Evolutionary conservation across 92 coral and sea anemone genomes (phyloP).

Genomic region (Palythoa caribaeorum): DNA sequence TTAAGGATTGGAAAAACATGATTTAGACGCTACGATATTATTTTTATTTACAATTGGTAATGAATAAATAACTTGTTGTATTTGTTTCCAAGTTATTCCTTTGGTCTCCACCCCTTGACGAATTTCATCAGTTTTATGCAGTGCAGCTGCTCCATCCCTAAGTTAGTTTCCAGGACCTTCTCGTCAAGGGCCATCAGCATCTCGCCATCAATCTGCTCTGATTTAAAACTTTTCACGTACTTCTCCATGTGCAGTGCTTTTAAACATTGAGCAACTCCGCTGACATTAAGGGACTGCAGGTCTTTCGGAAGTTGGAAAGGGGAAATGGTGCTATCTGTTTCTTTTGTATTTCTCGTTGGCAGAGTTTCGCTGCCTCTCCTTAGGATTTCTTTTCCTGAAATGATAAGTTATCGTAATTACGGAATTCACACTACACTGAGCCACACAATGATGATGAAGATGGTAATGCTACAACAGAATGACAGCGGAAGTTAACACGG

Average conservation of each 20-base stretch:
- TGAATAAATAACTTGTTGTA: no score
- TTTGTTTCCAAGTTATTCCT: constrained; percentile 1
- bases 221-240: constrained; percentile 49
- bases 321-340: background rate
- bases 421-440: no score
- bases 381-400: background rate
- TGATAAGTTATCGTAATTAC: no score
- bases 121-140: constrained; percentile 57
- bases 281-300: constrained; percentile 13
- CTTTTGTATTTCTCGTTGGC: background rate
- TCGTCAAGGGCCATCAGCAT: constrained; percentile 52
- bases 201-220: constrained; percentile 64
- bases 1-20: no score
- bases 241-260: constrained; percentile 56
- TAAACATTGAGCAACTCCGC: constrained; percentile 34
- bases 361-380: constrained; percentile 28
- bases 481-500: background rate
- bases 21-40: no score
- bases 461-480: no score
- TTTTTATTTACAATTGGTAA: no score
- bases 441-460: no score
- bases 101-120: constrained; percentile 62
- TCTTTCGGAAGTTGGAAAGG: constrained; percentile 27
- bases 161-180: constrained; percentile 42
- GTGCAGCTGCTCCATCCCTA: constrained; percentile 59